Base-by-base conservation (phyloP, 2,797 vertebrate species). In the Acanthurus tractus region DNA sequence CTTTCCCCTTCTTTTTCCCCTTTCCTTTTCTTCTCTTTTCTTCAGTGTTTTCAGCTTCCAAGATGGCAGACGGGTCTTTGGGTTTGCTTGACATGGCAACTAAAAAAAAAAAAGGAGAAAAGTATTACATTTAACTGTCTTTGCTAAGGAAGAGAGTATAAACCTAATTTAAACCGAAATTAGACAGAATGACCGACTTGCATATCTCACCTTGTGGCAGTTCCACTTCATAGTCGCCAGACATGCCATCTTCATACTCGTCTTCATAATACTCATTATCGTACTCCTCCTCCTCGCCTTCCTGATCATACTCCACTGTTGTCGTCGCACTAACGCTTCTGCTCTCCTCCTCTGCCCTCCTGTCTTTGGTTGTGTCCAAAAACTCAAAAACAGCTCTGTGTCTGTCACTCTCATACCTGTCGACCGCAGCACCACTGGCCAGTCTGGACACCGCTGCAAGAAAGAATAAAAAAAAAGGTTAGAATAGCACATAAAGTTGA, bases 61-160 rank as follows among this genome's bases (percentile, higher is more conserved):
- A 62, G 38, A 92, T 81, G 22, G 73, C 29, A 5, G 89, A 93
- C 0, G 93, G 89, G 70, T 96, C 94, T 93, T 96, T 96, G 45
- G 98, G 96, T 90, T 97, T 98, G 69, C 96, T 96, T 25, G 97
- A 96, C 93, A 96, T 96, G 52, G 96, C 95, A 56, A 97, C 98
- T 99, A 29, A 62, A 64, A 18, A 66, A 70, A 66, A 72, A 67
- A 36, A 7, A 25, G 23, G 79, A 52, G 5, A 14, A 14, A 6
- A 3, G 40, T 7, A 40, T 63, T 61, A 34, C 1, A 71, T 40
- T 29, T 38, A 2, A 17, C 6, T 50, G 2, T 45, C 34, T 44
- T 18, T 29, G 4, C 34, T 45, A 0, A 8, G 8, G 3, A 42
- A 22, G 6, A 1, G 18, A n/a, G 5, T 9, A 3, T 44, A 49